These are phyloP conservation scores for Aplochiton taeniatus DNA, from an alignment of 2,797 vertebrate species.

Conservation along the genomic window DNA sequence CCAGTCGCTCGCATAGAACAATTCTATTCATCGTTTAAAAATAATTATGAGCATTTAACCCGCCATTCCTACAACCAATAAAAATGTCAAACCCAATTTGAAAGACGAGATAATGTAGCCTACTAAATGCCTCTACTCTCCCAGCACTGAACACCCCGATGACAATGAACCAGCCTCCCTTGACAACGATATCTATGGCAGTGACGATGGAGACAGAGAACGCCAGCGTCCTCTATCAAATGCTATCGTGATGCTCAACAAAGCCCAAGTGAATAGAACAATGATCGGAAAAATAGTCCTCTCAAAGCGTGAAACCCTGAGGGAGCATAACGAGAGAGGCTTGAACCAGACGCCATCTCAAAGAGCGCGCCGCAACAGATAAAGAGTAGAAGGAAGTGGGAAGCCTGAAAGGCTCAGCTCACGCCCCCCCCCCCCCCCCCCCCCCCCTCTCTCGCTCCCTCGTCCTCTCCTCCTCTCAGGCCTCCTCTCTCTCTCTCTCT, in stretches of 20 bases:
- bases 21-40: constrained; percentile 57
- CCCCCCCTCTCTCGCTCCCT: constrained; percentile 73
- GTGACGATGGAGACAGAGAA: constrained; percentile 56
- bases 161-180: constrained; percentile 45
- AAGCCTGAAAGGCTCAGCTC: constrained; percentile 61
- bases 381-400: constrained; percentile 18
- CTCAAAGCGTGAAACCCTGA: constrained; percentile 5
- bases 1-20: constrained; percentile 43
- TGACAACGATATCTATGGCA: constrained; percentile 55
- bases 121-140: constrained; percentile 54
- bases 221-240: constrained; percentile 59
- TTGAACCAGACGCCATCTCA: too few relatives aligned
- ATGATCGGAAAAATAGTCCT: constrained; percentile 33
- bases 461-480: constrained; percentile 22
- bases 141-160: constrained; percentile 33
- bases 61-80: constrained; percentile 48
- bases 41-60: constrained; percentile 75
- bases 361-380: not conserved
- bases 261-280: constrained; percentile 63
- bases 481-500: constrained; percentile 44
- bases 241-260: constrained; percentile 56
- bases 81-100: constrained; percentile 66
- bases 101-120: constrained; percentile 25
- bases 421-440: constrained; percentile 23
- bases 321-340: constrained; percentile 7